These are phyloP conservation scores for Lagodon rhomboides DNA, from an alignment of 2,797 vertebrate species.

Conservation along the genomic window DNA sequence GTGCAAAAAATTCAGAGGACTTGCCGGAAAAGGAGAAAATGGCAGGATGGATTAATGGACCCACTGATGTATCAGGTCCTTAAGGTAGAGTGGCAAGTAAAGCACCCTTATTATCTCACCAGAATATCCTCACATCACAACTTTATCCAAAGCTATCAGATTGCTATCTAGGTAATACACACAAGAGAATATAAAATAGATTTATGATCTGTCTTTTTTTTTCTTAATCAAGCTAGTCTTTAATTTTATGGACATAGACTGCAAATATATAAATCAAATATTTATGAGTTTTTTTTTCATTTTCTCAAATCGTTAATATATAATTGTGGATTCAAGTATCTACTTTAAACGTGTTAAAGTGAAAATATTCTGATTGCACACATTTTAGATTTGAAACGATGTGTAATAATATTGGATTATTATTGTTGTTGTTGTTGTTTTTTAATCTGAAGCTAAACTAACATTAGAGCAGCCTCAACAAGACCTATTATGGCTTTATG, in stretches of 20 bases:
- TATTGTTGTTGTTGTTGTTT: conserved; percentile 2
- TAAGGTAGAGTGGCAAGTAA: conserved; percentile 83
- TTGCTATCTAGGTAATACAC: conserved; percentile 77
- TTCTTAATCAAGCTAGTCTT: conserved; percentile 66
- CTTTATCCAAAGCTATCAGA: conserved; percentile 78
- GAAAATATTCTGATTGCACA: conserved; percentile 80
- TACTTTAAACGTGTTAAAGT: conserved; percentile 78
- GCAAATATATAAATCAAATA: conserved; percentile 82
- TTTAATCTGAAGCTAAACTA: conserved; percentile 69
- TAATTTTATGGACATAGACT: conserved; percentile 73
- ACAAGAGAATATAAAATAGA: conserved; percentile 84
- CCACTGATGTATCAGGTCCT: conserved; percentile 70
- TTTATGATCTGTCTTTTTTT: conserved; percentile 68
- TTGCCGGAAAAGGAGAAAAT: conserved; percentile 59
- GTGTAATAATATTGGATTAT: conserved; percentile 61
- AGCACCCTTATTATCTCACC: conserved; percentile 80
- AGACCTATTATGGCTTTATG: conserved; percentile 84
- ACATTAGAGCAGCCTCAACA: conserved; percentile 67
- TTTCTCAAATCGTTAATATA: conserved; percentile 76
- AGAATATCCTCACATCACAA: conserved; percentile 67
- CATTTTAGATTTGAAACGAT: conserved; percentile 71
- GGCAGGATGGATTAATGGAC: conserved; percentile 65
- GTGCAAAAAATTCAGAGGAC: conserved; percentile 71
- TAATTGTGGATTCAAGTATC: conserved; percentile 84
- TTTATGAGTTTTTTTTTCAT: conserved; percentile 66